Conservation (phyloP, 2,797 vertebrate genomes). For the Sarcoramphus papa region DNA sequence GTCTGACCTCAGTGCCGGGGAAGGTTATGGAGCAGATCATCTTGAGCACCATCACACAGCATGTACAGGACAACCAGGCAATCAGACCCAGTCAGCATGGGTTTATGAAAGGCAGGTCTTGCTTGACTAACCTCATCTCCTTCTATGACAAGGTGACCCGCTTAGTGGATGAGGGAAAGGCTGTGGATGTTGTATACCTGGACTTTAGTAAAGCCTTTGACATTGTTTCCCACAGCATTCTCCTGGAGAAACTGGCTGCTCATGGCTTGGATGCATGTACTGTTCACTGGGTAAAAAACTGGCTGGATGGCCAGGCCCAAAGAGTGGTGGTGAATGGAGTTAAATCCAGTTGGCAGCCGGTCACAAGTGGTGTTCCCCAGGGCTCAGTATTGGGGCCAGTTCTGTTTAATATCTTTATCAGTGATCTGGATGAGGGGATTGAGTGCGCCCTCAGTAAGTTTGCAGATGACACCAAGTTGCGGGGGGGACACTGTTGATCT, state of each 20-base stretch:
- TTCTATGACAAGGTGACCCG: too few relatives aligned
- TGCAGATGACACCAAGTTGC: neutral
- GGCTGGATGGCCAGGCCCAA: neutral
- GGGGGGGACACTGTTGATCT: neutral
- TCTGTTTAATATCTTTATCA: too few relatives aligned
- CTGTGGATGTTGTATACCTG: neutral
- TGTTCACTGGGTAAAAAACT: neutral
- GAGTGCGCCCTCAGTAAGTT: neutral
- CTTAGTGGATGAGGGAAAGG: too few relatives aligned
- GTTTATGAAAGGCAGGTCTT: too few relatives aligned
- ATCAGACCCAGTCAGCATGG: too few relatives aligned
- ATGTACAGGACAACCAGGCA: neutral
- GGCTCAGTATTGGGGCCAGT: neutral
- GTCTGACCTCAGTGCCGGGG: accelerated
- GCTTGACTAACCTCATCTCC: too few relatives aligned
- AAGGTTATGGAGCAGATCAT: neutral
- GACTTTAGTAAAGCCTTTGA: neutral
- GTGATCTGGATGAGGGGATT: neutral
- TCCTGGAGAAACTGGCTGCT: neutral
- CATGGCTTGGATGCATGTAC: neutral
- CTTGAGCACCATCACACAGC: neutral
- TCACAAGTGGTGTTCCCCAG: neutral
- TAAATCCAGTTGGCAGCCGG: neutral
- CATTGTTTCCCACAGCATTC: too few relatives aligned
- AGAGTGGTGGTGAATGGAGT: neutral